A percentile compares a stretch with the other conserved stretches of the same genome.
These are phyloP conservation scores for Lethenteron camtschaticum DNA, from an alignment of 2,113 vertebrate species.

Conservation along the genomic window DNA sequence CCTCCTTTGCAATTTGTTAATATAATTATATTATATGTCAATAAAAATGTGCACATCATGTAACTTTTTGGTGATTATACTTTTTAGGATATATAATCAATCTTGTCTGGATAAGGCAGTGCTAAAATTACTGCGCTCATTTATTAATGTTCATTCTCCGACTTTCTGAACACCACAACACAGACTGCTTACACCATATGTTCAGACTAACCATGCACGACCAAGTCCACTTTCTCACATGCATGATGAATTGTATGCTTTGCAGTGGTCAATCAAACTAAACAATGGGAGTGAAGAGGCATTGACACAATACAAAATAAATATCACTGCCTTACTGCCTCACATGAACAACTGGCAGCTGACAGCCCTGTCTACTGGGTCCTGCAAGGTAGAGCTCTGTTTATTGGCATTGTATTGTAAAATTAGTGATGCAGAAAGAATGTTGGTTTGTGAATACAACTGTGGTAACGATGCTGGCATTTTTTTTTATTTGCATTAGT, in stretches of 20 bases:
- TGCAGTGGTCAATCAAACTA: constrained; percentile 91
- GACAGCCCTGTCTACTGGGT: constrained; percentile 75
- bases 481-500: no score
- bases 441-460: neutral
- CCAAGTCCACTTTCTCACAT: constrained; percentile 9
- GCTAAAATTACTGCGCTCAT: constrained; percentile 43
- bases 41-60: no score
- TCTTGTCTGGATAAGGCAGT: no score
- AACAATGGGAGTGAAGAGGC: constrained; percentile 59
- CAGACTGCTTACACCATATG: neutral
- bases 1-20: no score
- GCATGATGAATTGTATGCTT: constrained; percentile 8
- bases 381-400: constrained; percentile 49
- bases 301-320: constrained; percentile 58
- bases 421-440: neutral
- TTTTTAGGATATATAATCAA: neutral
- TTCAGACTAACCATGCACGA: neutral
- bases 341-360: constrained; percentile 46
- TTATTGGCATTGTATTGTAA: neutral
- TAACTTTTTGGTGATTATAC: no score
- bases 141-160: neutral
- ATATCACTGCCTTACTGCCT: constrained; percentile 50
- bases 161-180: constrained; percentile 4
- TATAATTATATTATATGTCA: no score
- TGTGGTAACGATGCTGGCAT: neutral